Base-by-base conservation (phyloP, 2,797 vertebrate species). In the Gobionotothen gibberifrons region DNA sequence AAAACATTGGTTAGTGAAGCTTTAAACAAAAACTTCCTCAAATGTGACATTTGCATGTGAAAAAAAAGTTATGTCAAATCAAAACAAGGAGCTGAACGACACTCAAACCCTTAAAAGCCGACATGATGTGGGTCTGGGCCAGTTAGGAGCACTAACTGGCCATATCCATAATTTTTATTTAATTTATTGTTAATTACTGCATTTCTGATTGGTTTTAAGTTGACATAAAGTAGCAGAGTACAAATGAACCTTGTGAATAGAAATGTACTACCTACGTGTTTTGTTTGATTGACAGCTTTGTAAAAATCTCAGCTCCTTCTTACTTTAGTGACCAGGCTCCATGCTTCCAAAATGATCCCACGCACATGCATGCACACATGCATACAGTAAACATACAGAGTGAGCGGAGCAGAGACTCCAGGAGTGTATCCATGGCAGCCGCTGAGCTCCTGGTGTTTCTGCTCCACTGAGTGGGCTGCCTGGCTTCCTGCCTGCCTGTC, bases 341-440 rank as follows among this genome's bases (percentile, higher is more conserved):
- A 73, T 64, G 69, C 61, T 66, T 78, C 26, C 67, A 58, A 71
- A 85, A 74, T 6, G 71, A 86, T 56, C 83, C 84, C 69, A 80
- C 65, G n/a, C 78, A 69, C 84, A 76, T 64, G 70, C 76, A 73
- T 71, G 78, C 81, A 79, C 75, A 76, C 87, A 85, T 78, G 79
- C 75, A 78, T 67, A 76, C 77, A 68, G 67, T 76, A 83, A 85
- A 87, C 86, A 87, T 65, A 76, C 75, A 74, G 78, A 74, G 78
- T 13, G 67, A 78, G 85, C 78, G 76, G 69, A 71, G 78, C 66
- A 72, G 58, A 84, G 85, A 83, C 85, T 88, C 89, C 81, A 83
- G 85, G 77, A 90, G 88, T 86, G 91, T 93, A 87, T 90, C 90
- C 91, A 92, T 93, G 91, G 92, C 87, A 92, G 90, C 90, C 79